Evolutionary conservation across 2,888 invertebrate species (phyloP), one percentile per base, ranked within the genome.

Genomic region (Andricus curvator): DNA sequence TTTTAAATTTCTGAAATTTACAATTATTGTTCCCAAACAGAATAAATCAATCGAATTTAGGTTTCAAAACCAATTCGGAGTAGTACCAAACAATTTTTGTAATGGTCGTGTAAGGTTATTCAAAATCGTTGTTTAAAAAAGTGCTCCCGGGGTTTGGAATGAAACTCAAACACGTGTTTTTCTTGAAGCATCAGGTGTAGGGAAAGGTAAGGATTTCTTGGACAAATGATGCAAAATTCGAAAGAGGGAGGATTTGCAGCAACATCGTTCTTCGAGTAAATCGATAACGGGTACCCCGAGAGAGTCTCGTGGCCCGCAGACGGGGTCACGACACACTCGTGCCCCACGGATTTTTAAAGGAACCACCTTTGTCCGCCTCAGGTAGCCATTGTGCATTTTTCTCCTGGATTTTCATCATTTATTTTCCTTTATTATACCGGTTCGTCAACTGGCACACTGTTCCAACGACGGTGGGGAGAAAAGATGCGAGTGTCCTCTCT

Each of bases 341-440:
- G 56, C 33, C 33, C 51, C 66, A 65, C 29, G 33, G 8, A 51
- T 29, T 25, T 29, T 66, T 56, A 41, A 77, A 65, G 15, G 74
- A 77, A 67, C 78, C 76, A 79, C 51, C 77, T 83, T 84, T 81
- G 78, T 82, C 64, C 79, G 48, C 44, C 77, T 80, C 70, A 78
- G 81, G 83, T 80, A 79, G 81, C 60, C 82, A 60, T 62, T 82
- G 66, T 67, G 44, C 76, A 41, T 65, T 78, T 82, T 81, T 84
- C 80, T 85, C 81, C 77, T 65, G 77, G 80, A 83, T 83, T 83
- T 84, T 74, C 65, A 82, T 67, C 82, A 77, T 83, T 85, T 82
- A 80, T 84, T 84, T 83, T 82, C 80, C 83, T 64, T 85, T 83
- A 81, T 78, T 81, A 80, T 81, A 84, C 84, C 83, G 84, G 84